Evolutionary conservation across 2,797 vertebrate species (phyloP), one percentile per base, ranked within the genome.

Genomic region (Xiphophorus birchmanni): DNA sequence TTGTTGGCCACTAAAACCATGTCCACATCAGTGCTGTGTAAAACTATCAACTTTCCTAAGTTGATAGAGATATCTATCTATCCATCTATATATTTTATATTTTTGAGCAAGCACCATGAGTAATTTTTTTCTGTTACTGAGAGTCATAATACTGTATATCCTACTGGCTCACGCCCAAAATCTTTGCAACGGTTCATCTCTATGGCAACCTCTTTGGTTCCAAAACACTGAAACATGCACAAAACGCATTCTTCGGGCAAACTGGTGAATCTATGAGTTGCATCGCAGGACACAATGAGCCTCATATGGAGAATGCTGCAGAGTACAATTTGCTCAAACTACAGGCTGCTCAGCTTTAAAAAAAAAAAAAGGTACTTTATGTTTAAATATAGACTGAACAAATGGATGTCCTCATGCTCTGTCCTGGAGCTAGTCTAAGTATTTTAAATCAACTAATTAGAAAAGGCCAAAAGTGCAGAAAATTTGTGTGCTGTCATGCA

Each of bases 121-220:
- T 47, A 8, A 7, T 8, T 73, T 45, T 3, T 63, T 42, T 71
- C 4, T n/a, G 0, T 44, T 44, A n/a, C 21, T 23, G 21, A 5
- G 40, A 23, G 23, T 45, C 69, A 29, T 32, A 44, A 9, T 29
- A 47, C 13, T 47, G n/a, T 47, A 29, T 47, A n/a, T 47, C 13
- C 15, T 47, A 47, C 42, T 32, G 44, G n/a, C 42, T n/a, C 69
- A n/a, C 6, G 1, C 23, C 26, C 42, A 47, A 89, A 78, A 77
- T 65, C 29, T 58, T 65, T 37, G 52, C 52, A 54, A 54, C 9
- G 2, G 52, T 54, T 54, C 23, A 26, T 92, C 77, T 86, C 93
- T 75, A 92, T 92, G 90, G 88, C 90, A 93, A 93, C 92, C 79
- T 79, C 50, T 82, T 56, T 54, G 78, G 77, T 60, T 85, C 69